A percentile compares a stretch with the other conserved stretches of the same genome.
Evolutionary conservation across 2,888 invertebrate genomes (phyloP).

Genomic region (Cephus pulcher): DNA sequence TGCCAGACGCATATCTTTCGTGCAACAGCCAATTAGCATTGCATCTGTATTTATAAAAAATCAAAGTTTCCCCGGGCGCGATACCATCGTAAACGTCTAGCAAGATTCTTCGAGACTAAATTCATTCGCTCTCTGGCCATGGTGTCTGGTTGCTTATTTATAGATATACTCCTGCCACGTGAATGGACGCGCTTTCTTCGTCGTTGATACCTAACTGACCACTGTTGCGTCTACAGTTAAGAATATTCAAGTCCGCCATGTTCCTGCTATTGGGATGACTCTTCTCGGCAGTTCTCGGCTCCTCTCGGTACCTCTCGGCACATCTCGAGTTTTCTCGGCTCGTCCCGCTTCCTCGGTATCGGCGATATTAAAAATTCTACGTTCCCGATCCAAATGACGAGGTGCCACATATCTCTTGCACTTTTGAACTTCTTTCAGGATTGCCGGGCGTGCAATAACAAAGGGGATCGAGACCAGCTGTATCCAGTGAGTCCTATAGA

Average conservation of each 20-base stretch:
- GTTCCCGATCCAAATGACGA: background rate
- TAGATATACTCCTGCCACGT: constrained; percentile 15
- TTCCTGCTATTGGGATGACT: background rate
- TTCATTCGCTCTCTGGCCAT: background rate
- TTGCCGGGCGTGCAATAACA: background rate
- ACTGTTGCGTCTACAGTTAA: background rate
- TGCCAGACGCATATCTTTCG: background rate
- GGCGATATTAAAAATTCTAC: background rate
- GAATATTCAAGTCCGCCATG: background rate
- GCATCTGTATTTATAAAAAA: constrained; percentile 54
- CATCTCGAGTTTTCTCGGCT: background rate
- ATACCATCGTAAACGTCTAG: constrained; percentile 30
- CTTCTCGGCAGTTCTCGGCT: background rate
- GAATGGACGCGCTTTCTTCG: constrained; percentile 13
- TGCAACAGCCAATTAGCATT: constrained; percentile 49
- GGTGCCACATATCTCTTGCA: background rate
- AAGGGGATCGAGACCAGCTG: background rate
- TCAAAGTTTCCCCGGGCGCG: constrained; percentile 35
- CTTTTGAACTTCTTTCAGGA: background rate
- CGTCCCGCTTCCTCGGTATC: background rate
- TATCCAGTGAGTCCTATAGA: background rate
- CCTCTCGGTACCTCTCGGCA: background rate
- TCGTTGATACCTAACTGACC: constrained; percentile 4
- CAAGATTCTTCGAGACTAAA: constrained; percentile 4
- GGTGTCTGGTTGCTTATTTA: constrained; percentile 11